Evolutionary conservation across 2,113 vertebrate species (phyloP).

Genomic region (Notothenia coriiceps): DNA sequence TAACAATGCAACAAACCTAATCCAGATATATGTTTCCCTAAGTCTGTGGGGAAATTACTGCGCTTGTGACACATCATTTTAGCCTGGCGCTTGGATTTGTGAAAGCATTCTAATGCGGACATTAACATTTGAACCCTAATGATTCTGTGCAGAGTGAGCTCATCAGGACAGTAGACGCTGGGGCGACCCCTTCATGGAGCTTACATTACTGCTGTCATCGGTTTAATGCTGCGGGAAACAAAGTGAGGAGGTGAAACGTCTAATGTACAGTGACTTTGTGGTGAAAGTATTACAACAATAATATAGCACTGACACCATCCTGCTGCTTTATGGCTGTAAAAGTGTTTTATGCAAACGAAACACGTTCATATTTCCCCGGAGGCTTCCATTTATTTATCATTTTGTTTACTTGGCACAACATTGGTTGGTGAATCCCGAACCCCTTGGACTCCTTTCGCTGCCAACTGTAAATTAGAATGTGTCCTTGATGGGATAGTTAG

Average conservation of each 20-base stretch:
- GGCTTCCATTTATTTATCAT: constrained; percentile 43
- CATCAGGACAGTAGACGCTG: constrained; percentile 64
- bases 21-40: constrained; percentile 43
- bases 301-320: background rate
- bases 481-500: constrained; percentile 36
- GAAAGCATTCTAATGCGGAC: constrained; percentile 86
- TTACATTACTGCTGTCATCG: constrained; percentile 44
- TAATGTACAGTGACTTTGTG: background rate
- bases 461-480: constrained; percentile 54
- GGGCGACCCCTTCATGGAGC: constrained; percentile 31
- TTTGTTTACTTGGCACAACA: constrained; percentile 42
- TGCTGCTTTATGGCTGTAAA: constrained; percentile 32
- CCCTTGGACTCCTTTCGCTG: constrained; percentile 23
- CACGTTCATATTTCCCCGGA: constrained; percentile 47
- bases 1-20: constrained; percentile 19
- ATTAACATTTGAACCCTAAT: constrained; percentile 86
- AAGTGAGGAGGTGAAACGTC: constrained; percentile 24
- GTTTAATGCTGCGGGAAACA: constrained; percentile 44
- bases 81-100: constrained; percentile 78
- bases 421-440: constrained; percentile 15
- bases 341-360: constrained; percentile 26
- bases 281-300: constrained; percentile 13
- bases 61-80: constrained; percentile 83
- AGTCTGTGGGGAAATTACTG: constrained; percentile 79
- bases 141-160: constrained; percentile 78